Evolutionary conservation across 2,888 invertebrate species (phyloP), one percentile per base, ranked within the genome.

Genomic region (Zygothrica quintamaculata): DNA sequence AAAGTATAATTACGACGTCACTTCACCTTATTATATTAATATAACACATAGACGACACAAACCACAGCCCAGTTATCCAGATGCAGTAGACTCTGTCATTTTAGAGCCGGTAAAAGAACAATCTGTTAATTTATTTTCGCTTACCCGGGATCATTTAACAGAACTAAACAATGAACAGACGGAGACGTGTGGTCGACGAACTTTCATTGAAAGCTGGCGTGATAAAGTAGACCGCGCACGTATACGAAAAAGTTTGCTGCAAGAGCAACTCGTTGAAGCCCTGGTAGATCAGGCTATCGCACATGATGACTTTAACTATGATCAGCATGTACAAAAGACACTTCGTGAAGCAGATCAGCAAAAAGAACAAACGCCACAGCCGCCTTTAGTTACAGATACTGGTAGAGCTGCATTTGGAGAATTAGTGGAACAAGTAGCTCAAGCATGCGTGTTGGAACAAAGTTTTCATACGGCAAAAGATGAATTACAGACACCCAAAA

Each of bases 21-120:
- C 91, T 1, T 91, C 91, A 8, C 91, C 91, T 0, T 91, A 90
- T 55, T 91, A 89, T 46, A 90, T 91, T 9, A 90, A 91, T 48
- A 90, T 91, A n/a, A 91, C 91, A 1, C 91, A 91, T 68, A 84
- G 90, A 15, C 78, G 89, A n/a, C 78, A 88, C 56, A 69, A 67
- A 34, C 79, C 79, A 3, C 88, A 89, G 43, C 88, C 89, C 7
- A 74, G 60, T 26, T 89, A 73, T 57, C 82, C 86, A 1, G 77
- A 77, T 0, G 29, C 16, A 0, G 12, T 85, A 1, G 77, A 77
- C 0, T 22, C 16, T 0, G 12, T 5, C 13, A 31, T 29, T 5
- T 13, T 34, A 13, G 29, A 18, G 12, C 44, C 31, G 29, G 33
- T 46, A 4, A 46, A 69, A 1, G 55, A 64, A 26, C 36, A 71